These are phyloP conservation scores for Fragum whitleyi DNA, from an alignment of 2,888 invertebrate species.

Conservation along the genomic window DNA sequence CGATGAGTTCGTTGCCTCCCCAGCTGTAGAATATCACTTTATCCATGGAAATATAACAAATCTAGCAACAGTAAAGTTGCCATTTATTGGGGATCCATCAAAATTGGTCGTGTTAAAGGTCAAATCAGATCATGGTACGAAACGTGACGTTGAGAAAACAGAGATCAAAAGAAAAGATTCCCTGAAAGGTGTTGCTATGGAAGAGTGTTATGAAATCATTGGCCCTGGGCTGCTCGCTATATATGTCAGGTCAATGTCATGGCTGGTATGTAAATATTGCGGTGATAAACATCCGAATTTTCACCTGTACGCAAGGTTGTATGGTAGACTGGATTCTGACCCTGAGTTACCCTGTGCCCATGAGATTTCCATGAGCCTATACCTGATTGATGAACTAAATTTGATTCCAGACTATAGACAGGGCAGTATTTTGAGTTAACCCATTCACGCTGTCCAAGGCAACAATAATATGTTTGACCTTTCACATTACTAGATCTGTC, in stretches of 20 bases:
- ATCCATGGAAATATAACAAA: background rate
- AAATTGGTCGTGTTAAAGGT: background rate
- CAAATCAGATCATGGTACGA: background rate
- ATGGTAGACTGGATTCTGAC: background rate
- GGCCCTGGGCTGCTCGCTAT: background rate
- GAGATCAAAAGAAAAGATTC: background rate
- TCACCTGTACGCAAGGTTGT: background rate
- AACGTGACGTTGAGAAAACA: background rate
- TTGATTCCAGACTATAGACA: background rate
- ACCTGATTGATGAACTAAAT: background rate
- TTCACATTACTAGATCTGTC: too few species aligned
- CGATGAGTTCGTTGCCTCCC: background rate
- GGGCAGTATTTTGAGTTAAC: too few species aligned
- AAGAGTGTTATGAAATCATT: slow-evolving; percentile 9
- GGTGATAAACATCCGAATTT: background rate
- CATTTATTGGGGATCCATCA: slow-evolving; percentile 1
- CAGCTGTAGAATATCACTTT: slow-evolving; percentile 7
- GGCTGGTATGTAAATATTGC: background rate
- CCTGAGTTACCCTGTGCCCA: background rate
- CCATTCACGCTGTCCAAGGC: too few species aligned
- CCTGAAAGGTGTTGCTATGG: background rate
- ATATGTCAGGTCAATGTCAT: background rate
- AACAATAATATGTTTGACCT: too few species aligned
- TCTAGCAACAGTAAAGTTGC: slow-evolving; percentile 3
- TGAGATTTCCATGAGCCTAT: background rate